Conservation (phyloP, 2,888 invertebrate species). For the Platycheirus rosarum region DNA sequence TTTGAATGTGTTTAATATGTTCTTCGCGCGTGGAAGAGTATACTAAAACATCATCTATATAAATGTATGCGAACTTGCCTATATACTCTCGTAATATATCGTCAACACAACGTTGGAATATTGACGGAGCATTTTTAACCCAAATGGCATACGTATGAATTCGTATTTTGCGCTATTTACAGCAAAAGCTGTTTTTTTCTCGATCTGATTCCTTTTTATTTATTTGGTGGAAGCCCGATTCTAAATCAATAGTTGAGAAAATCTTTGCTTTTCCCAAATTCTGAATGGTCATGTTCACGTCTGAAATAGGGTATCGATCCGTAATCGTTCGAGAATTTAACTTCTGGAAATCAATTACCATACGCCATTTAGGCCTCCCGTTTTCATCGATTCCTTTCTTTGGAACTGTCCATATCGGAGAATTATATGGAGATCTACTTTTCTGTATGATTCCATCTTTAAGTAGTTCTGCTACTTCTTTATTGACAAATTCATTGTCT, state of each 20-base stretch:
- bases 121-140: neutral
- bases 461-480: constrained; percentile 4
- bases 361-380: constrained; percentile 27
- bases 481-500: constrained; percentile 8
- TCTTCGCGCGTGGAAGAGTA: constrained; percentile 20
- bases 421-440: constrained; percentile 40
- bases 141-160: constrained; percentile 13
- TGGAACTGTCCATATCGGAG: constrained; percentile 44
- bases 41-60: constrained; percentile 39
- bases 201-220: constrained; percentile 38
- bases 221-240: constrained; percentile 54
- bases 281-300: constrained; percentile 42
- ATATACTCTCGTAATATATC: constrained; percentile 16
- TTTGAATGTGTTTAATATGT: no score
- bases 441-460: constrained; percentile 23
- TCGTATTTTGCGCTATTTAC: constrained; percentile 60
- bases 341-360: constrained; percentile 19
- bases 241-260: constrained; percentile 57
- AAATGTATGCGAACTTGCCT: constrained; percentile 23
- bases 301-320: constrained; percentile 22
- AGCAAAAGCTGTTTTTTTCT: constrained; percentile 55
- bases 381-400: constrained; percentile 19
- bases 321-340: no score
- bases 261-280: constrained; percentile 59
- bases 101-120: constrained; percentile 35